Conservation (phyloP, 2,888 invertebrate genomes). For the Malthinus seriepunctatus region DNA sequence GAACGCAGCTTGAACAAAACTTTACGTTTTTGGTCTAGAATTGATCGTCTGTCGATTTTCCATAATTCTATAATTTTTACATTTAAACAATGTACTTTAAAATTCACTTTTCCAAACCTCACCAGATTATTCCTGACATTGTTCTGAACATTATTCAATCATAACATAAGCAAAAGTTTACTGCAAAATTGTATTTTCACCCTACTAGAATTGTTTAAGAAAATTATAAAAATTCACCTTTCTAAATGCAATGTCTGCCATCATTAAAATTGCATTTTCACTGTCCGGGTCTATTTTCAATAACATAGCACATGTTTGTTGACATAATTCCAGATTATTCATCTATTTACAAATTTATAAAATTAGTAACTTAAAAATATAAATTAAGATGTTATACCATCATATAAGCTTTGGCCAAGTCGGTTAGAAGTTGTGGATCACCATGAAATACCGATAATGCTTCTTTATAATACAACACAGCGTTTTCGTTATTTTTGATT, state of each 20-base stretch:
- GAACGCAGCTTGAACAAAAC: no score
- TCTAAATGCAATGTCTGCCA: constrained; percentile 93
- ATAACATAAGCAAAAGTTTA: no score
- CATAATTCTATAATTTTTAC: no score
- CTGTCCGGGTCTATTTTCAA: constrained; percentile 85
- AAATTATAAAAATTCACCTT: constrained; percentile 56
- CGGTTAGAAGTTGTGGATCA: constrained; percentile 72
- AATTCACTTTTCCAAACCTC: no score
- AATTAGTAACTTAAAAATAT: background rate
- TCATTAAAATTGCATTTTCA: constrained; percentile 92
- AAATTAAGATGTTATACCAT: constrained; percentile 58
- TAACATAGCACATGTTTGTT: constrained; percentile 81
- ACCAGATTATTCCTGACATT: no score
- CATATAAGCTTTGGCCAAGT: constrained; percentile 79
- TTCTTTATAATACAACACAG: constrained; percentile 83
- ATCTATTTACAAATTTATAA: constrained; percentile 56
- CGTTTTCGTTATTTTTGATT: constrained; percentile 72
- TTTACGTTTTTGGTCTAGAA: no score
- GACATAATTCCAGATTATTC: constrained; percentile 85
- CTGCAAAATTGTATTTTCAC: no score
- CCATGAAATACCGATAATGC: constrained; percentile 78
- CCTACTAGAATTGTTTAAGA: no score
- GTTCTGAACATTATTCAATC: no score
- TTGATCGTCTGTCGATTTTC: no score
- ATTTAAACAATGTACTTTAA: no score